Conservation (phyloP, 2,113 vertebrate species). For the Pogonocichla stellata region DNA sequence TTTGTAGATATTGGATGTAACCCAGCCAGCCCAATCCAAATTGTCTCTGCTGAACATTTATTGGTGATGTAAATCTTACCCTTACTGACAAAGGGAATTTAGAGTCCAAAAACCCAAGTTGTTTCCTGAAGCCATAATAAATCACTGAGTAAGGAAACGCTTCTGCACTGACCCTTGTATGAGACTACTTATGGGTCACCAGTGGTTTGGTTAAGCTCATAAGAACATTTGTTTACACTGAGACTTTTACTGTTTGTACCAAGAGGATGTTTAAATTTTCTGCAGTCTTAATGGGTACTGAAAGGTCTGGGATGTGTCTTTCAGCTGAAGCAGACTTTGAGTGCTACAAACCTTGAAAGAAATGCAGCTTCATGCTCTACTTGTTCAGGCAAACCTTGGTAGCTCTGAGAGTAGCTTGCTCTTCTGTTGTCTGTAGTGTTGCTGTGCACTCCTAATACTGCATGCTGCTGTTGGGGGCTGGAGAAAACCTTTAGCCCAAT, state of each 20-base stretch:
- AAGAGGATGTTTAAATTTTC: slow-evolving; percentile 39
- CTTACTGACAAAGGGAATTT: not conserved
- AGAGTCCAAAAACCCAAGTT: not conserved
- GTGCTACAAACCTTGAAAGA: not conserved
- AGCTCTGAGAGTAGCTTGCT: slow-evolving; percentile 41
- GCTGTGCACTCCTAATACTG: not conserved
- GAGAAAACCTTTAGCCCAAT: not conserved
- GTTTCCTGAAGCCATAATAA: not conserved
- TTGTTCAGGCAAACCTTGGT: slow-evolving; percentile 16
- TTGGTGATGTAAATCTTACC: not conserved
- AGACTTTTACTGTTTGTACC: not conserved
- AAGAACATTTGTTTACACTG: not conserved
- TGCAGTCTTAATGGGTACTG: not conserved
- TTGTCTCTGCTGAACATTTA: not conserved
- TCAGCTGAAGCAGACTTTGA: not conserved
- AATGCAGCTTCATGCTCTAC: not conserved
- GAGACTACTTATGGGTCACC: not conserved
- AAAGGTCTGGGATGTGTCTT: slow-evolving; percentile 20
- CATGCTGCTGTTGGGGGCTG: not conserved
- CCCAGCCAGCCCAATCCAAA: not conserved
- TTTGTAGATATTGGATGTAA: not conserved
- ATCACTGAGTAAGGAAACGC: not conserved
- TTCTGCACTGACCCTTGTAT: not conserved
- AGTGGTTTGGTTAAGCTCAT: slow-evolving; percentile 5
- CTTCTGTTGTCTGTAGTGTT: not conserved